Evolutionary conservation across 2,113 vertebrate genomes (phyloP), one percentile per base, ranked within the genome.

Genomic region (Brevimyrus niger): DNA sequence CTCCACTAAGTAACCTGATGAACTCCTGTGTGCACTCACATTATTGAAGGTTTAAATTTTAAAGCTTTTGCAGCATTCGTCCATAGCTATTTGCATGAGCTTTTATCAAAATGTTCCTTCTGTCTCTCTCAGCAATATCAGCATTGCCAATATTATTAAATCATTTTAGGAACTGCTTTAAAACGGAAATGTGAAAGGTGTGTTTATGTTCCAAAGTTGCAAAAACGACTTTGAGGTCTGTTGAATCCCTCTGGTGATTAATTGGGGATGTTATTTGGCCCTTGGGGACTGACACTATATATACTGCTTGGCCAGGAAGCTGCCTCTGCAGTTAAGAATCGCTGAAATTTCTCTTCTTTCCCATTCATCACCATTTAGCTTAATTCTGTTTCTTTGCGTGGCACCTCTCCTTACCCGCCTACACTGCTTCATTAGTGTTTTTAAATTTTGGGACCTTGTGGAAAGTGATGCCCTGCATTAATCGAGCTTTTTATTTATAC

Each of bases 211-310:
- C 73, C 73, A 82, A 23, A 84, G 76, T 21, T 27, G 21, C 73
- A 91, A 89, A 91, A 91, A 92, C 91, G 91, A 90, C 91, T 83
- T 90, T 91, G 91, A 90, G 91, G 89, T 92, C 91, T 90, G 87
- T 90, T 80, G 92, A 92, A 91, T 91, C 90, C 87, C 92, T 90
- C 76, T 11, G 76, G 53, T 89, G 89, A 90, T 44, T 93, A 91
- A 92, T 73, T 90, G 89, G 91, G 87, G 90, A 90, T 91, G 85
- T 93, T 23, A 89, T 92, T 91, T 90, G 92, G 80, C 69, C 88
- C 90, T 92, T 88, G 44, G 92, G 92, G 92, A 93, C 89, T 58
- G 92, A 92, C 87, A 91, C 91, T 92, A 92, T 92, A 93, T 92
- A 88, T 91, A 93, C 87, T 88, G 89, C 91, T 35, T 88, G 89